Evolutionary conservation across 2,113 vertebrate species (phyloP), one percentile per base, ranked within the genome.

Genomic region (Xiphophorus couchianus): DNA sequence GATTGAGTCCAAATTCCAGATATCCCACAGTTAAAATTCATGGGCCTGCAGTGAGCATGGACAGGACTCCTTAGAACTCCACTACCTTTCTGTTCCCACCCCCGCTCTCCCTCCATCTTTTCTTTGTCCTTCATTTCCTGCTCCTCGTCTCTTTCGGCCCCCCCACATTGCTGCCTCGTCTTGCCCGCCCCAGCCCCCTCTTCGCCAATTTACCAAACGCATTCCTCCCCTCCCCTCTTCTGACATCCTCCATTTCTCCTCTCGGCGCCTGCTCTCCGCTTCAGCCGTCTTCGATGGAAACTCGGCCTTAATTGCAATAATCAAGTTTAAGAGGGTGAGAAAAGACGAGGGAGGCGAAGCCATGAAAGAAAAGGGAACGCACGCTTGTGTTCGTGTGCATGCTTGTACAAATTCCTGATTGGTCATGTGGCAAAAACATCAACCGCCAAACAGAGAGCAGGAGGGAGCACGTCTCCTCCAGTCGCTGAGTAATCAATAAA

Each of bases 1-100:
- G 83, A 87, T 75, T 75, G 77, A 72, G 82, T 48, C 69, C 80
- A 67, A 88, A 88, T 85, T 86, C 85, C 83, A 84, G 74, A 90
- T 84, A 83, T 83, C 86, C 86, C 87, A 86, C 68, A 71, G 86
- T 78, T 77, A 71, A 68, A 71, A 84, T 82, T 86, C 84, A 81
- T 74, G 74, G 35, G 67, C 77, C 80, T 88, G 83, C 7, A 4
- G 78, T 62, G 76, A 76, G 65, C 54, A 42, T 9, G 67, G 19
- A 63, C 48, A 77, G 42, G 66, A 70, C 75, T 29, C 51, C 66
- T 62, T 65, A 71, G 58, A 69, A 72, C 70, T 71, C 68, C 22
- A 31, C 28, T 35, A 64, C 66, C 65, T 72, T 84, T 84, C 9
- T 48, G 65, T 71, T 77, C 61, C 78, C 64, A 33, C 31, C 73